Evolutionary conservation across 2,888 invertebrate genomes (phyloP), one percentile per base, ranked within the genome.

Genomic region (Gymnoscelis rufifasciata): DNA sequence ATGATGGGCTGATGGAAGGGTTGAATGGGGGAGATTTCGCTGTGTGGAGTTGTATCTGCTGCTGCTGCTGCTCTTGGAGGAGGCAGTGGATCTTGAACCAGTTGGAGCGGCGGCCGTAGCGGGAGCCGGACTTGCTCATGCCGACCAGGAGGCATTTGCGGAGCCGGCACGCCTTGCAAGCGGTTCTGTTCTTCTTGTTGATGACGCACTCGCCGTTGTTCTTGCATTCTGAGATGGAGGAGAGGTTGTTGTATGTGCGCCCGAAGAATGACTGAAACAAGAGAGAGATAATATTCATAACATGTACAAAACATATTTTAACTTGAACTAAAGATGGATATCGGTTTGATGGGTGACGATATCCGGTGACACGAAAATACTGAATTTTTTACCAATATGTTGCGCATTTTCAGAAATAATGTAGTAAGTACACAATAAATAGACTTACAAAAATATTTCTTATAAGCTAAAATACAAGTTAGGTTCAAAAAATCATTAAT

Each of bases 81-180:
- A 96, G 89, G 69, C 96, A 96, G 73, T 96, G 96, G 60, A 96
- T 96, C 83, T 97, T 97, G 89, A 97, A 97, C 96, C 96, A 97
- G 82, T 97, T 97, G 38, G 96, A 96, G 40, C 96, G 90, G 15
- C 96, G 90, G 0, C 97, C 97, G 74, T 96, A 97, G 41, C 96
- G 90, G 0, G 96, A 97, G 7, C 96, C 96, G 43, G 95, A 95
- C 78, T 97, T 96, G 13, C 95, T 95, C 96, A 97, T 97, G 43
- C 96, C 96, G 30, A 96, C 96, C 56, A 93, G 78, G 7, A 96
- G 90, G 65, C 97, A 97, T 78, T 96, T 96, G 57, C 95, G 90
- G 62, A 96, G 88, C 3, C 97, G 90, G 74, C 97, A 97, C 1
- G 96, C 95, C 74, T 97, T 97, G 88, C 97, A 97, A 1, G 96